Evolutionary conservation across 2,113 vertebrate species (phyloP).

Genomic region (Ammodytes dubius): DNA sequence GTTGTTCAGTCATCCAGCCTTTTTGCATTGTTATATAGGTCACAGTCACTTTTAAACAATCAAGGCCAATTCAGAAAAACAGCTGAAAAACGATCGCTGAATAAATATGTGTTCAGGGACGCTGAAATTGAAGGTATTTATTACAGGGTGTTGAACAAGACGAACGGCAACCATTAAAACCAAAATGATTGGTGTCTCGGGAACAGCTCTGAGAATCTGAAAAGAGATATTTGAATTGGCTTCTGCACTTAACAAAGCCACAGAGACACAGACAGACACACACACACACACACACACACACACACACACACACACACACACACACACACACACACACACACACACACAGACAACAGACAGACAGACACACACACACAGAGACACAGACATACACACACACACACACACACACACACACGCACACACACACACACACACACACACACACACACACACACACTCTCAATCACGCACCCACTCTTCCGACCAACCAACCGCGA

Average conservation of each 20-base stretch:
- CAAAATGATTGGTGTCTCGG: not conserved
- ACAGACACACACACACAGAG: not conserved
- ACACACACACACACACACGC: slow-evolving; percentile 10
- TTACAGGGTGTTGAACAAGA: slow-evolving; percentile 10
- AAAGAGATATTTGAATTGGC: slow-evolving; percentile 20
- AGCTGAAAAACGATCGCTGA: not conserved
- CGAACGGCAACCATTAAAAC: slow-evolving; percentile 1
- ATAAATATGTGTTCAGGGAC: not conserved
- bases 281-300: slow-evolving; percentile 10
- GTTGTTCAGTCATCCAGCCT: not conserved
- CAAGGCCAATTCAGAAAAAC: too few species aligned
- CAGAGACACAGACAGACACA: not conserved
- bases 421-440: slow-evolving; percentile 10
- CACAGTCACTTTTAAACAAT: not conserved
- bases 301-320: slow-evolving; percentile 15
- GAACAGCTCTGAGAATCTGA: slow-evolving; percentile 18
- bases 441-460: slow-evolving; percentile 14
- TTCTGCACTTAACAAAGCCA: not conserved
- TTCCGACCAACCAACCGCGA: slow-evolving; percentile 36
- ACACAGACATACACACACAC: slow-evolving; percentile 16
- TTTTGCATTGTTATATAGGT: not conserved
- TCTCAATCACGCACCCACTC: slow-evolving; percentile 15
- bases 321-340: slow-evolving; percentile 6
- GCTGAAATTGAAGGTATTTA: not conserved
- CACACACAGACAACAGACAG: not conserved